These are phyloP conservation scores for Pachypsylla venusta DNA, from an alignment of 1,140 invertebrate genomes.

Conservation along the genomic window DNA sequence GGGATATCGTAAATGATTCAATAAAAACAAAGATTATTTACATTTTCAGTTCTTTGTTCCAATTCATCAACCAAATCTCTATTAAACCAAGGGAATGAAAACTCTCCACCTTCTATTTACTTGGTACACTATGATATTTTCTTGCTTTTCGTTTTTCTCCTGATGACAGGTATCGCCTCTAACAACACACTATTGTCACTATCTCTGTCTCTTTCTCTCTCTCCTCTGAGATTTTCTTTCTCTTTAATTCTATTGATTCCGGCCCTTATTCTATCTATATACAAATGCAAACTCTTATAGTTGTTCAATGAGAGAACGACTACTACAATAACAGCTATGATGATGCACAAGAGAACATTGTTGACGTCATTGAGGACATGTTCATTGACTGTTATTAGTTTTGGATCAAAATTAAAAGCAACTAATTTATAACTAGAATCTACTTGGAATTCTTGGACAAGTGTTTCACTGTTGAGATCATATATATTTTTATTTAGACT, in stretches of 20 bases:
- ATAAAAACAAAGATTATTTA: no score
- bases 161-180: not conserved
- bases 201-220: not conserved
- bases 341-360: not conserved
- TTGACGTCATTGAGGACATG: slow-evolving; percentile 1
- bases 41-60: no score
- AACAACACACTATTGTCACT: not conserved
- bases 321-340: not conserved
- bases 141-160: not conserved
- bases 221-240: not conserved
- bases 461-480: not conserved
- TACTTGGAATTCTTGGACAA: not conserved
- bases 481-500: slow-evolving; percentile 5
- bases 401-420: not conserved
- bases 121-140: no score
- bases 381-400: not conserved
- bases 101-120: no score
- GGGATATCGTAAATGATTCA: no score
- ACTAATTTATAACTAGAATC: not conserved
- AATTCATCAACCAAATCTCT: no score
- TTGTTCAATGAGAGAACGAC: not conserved
- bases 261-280: not conserved
- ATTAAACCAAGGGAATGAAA: no score
- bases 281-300: not conserved
- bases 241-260: not conserved